Evolutionary conservation across 1,140 invertebrate species (phyloP).

Genomic region (Drosophila tristis): DNA sequence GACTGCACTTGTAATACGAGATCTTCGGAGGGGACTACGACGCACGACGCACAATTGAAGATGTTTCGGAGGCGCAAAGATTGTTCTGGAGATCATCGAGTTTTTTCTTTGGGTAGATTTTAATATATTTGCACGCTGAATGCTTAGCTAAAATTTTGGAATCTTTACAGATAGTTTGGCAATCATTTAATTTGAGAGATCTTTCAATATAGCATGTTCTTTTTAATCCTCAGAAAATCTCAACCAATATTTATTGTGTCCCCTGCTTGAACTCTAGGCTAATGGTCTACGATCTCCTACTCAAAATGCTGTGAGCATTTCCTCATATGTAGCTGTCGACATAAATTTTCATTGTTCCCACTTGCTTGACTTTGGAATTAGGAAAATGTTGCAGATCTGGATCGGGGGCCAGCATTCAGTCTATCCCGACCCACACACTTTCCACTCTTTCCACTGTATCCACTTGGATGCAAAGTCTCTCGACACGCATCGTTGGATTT

Average conservation of each 20-base stretch:
- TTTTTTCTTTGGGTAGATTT: no score
- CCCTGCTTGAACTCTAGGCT: no score
- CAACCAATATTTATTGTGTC: no score
- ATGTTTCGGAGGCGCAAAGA: background rate
- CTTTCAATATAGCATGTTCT: background rate
- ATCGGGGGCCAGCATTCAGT: conserved; percentile 2
- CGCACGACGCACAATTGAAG: conserved; percentile 38
- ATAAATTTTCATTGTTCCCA: conserved; percentile 50
- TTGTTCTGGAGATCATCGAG: no score
- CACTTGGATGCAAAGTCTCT: conserved; percentile 10
- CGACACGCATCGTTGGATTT: conserved; percentile 60
- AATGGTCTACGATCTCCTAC: no score
- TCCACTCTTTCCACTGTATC: background rate
- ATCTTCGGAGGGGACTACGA: conserved; percentile 7
- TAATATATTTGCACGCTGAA: no score
- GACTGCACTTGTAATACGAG: conserved; percentile 75
- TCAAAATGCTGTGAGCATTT: conserved; percentile 33
- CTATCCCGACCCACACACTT: conserved; percentile 43
- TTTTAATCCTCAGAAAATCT: no score
- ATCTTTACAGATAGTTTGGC: no score
- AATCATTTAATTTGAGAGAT: no score
- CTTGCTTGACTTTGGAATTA: conserved; percentile 12
- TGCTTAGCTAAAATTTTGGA: no score
- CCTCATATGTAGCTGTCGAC: conserved; percentile 52
- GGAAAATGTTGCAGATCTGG: conserved; percentile 26